phyloP scores from a whole-genome alignment of 2,888 invertebrate genomes.

The Calameuta filiformis region DNA sequence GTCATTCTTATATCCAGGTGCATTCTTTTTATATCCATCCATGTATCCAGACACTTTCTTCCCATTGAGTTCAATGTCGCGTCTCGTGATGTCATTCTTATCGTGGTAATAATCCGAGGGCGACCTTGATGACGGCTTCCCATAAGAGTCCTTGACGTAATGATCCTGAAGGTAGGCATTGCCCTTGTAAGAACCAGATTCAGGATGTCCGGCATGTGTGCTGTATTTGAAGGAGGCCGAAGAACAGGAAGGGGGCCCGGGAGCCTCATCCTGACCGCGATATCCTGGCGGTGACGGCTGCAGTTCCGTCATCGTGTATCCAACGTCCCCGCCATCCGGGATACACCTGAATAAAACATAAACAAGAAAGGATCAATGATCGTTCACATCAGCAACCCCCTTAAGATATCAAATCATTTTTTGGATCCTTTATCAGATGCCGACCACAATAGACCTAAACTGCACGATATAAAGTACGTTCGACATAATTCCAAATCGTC shows the following conservation, averaged over 20 bases:
- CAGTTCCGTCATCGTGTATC: slow-evolving; percentile 65
- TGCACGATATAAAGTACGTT: not conserved
- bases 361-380: not conserved
- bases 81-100: slow-evolving; percentile 6
- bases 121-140: slow-evolving; percentile 18
- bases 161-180: slow-evolving; percentile 52
- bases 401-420: not conserved
- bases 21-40: slow-evolving; percentile 62
- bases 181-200: slow-evolving; percentile 55
- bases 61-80: slow-evolving; percentile 24
- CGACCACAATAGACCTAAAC: too few species aligned
- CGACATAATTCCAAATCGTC: not conserved
- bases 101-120: slow-evolving; percentile 30
- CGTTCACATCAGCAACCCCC: not conserved
- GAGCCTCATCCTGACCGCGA: slow-evolving; percentile 63
- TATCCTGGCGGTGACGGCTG: slow-evolving; percentile 64
- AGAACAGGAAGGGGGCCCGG: slow-evolving; percentile 53
- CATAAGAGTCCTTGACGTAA: slow-evolving; percentile 48
- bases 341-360: slow-evolving; percentile 51
- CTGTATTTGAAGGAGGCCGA: slow-evolving; percentile 57
- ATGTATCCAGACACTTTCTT: slow-evolving; percentile 59
- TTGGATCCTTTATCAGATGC: not conserved
- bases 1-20: slow-evolving; percentile 63
- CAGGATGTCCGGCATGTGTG: slow-evolving; percentile 50
- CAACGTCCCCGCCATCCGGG: slow-evolving; percentile 65